Evolutionary conservation across 2,113 vertebrate genomes (phyloP).

Genomic region (Xenotilapia caudafasciata): DNA sequence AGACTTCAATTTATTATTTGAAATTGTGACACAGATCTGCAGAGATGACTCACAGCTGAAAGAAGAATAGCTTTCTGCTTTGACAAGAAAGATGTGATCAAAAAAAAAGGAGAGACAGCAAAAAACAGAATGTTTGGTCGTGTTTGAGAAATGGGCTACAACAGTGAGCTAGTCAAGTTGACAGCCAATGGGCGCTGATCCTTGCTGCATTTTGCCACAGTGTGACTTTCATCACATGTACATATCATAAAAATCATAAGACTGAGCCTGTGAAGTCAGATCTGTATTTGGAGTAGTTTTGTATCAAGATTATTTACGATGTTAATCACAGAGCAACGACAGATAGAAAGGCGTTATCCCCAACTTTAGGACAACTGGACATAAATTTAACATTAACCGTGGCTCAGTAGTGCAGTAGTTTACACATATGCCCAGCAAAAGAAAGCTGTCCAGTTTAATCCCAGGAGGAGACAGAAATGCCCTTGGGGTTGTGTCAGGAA

Average conservation of each 20-base stretch:
- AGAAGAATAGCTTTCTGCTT: conserved; percentile 25
- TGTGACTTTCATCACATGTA: background rate
- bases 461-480: background rate
- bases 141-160: conserved; percentile 46
- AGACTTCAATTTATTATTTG: conserved; percentile 29
- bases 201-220: background rate
- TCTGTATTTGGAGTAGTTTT: background rate
- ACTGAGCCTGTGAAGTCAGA: background rate
- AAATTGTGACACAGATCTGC: conserved; percentile 33
- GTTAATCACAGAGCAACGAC: conserved; percentile 30
- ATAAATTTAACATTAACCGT: background rate
- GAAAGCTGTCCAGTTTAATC: background rate
- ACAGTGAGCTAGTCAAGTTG: conserved; percentile 26
- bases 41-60: conserved; percentile 39
- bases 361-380: background rate
- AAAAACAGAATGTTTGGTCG: conserved; percentile 24
- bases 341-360: background rate
- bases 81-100: conserved; percentile 32
- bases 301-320: background rate
- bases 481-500: background rate
- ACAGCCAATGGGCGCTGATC: conserved; percentile 10
- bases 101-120: background rate
- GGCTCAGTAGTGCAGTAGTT: background rate
- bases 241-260: background rate
- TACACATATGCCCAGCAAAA: background rate